These are phyloP conservation scores for Lymantria dispar DNA, from an alignment of 2,888 invertebrate genomes.

Conservation along the genomic window DNA sequence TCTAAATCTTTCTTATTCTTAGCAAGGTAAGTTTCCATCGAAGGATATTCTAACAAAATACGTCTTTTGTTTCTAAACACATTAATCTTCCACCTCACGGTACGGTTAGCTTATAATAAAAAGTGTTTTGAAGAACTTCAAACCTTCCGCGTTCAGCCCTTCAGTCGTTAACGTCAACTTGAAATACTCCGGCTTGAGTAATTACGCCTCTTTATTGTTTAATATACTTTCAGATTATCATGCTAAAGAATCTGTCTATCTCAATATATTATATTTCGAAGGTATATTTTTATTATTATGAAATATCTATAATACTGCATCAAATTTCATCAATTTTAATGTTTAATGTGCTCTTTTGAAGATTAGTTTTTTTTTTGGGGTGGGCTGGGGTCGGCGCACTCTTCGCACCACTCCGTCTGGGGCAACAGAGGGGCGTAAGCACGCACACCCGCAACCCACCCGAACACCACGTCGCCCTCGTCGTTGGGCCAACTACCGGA, in stretches of 20 bases:
- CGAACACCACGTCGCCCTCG: too few species aligned
- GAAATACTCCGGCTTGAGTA: conserved; percentile 21
- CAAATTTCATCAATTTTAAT: too few species aligned
- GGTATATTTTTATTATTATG: too few species aligned
- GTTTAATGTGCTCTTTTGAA: too few species aligned
- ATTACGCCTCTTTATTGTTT: conserved; percentile 26
- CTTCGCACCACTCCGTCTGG: too few species aligned
- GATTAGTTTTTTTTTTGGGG: too few species aligned
- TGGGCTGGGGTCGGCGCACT: too few species aligned
- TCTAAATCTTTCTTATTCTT: not conserved
- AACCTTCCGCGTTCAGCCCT: not conserved
- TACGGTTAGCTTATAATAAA: not conserved
- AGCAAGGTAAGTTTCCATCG: not conserved
- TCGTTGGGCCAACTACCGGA: too few species aligned
- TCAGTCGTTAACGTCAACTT: conserved; percentile 20
- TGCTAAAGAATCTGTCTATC: not conserved
- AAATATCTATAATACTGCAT: too few species aligned
- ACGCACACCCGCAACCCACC: too few species aligned
- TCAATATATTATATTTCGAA: too few species aligned
- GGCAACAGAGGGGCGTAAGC: too few species aligned
- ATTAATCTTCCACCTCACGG: conserved; percentile 3
- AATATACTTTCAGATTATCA: conserved; percentile 18
- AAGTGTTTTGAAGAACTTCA: conserved; percentile 4
- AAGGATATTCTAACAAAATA: not conserved
- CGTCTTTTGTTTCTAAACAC: conserved; percentile 1